phyloP scores from a whole-genome alignment of 2,797 vertebrate genomes.

The Phylloscopus collybita region DNA sequence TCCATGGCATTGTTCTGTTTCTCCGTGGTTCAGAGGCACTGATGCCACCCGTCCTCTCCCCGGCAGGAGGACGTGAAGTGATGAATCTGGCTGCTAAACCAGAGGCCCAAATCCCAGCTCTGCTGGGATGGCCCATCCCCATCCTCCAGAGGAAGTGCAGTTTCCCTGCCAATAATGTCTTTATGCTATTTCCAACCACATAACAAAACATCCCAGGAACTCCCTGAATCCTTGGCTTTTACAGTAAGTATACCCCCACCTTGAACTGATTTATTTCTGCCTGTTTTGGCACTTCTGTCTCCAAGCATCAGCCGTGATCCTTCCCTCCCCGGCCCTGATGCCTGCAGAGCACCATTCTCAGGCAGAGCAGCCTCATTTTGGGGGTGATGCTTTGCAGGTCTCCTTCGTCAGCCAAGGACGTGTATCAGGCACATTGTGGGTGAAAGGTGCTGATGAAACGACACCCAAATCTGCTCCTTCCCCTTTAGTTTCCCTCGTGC shows the following conservation, averaged over 20 bases:
- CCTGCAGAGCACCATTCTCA: background rate
- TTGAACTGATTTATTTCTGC: slow-evolving; percentile 17
- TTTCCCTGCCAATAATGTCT: slow-evolving; percentile 23
- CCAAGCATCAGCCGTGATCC: background rate
- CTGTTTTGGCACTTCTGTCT: slow-evolving; percentile 1
- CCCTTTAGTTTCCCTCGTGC: background rate
- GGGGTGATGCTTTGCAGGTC: background rate
- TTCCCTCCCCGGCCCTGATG: background rate
- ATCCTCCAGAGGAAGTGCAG: background rate
- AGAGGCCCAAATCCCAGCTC: background rate
- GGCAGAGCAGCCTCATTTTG: background rate
- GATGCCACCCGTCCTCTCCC: background rate
- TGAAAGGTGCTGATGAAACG: background rate
- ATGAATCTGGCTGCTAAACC: background rate
- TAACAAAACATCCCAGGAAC: slow-evolving; percentile 35
- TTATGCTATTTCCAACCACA: slow-evolving; percentile 15
- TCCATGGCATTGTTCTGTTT: background rate
- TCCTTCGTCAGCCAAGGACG: background rate
- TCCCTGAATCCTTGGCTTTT: slow-evolving; percentile 46
- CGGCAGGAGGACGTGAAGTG: background rate
- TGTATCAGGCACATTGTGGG: background rate
- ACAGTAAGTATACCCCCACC: background rate
- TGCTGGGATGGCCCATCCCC: slow-evolving; percentile 8
- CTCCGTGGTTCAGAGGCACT: background rate
- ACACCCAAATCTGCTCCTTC: background rate